Evolutionary conservation across 2,113 vertebrate genomes (phyloP), one percentile per base, ranked within the genome.

Genomic region (Pelmatolapia mariae): DNA sequence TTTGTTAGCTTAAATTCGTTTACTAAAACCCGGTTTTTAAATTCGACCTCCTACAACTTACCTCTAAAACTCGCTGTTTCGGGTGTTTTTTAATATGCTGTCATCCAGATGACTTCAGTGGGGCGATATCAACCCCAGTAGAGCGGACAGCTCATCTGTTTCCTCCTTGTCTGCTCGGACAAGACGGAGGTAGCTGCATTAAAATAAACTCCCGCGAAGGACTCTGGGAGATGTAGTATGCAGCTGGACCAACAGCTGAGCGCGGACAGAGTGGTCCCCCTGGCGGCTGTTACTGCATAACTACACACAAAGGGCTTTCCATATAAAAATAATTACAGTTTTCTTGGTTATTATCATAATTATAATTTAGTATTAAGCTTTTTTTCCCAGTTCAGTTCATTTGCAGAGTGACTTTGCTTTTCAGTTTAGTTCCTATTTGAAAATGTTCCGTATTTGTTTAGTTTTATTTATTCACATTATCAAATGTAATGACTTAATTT

Each of bases 221-320:
- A 88, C 56, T 86, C 50, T 93, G 92, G 92, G 92, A 89, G 7
- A 52, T 81, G 87, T 1, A 91, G 92, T 89, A 13, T 15, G 5
- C 2, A 13, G 29, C 15, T 10, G 54, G 12, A 54, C 3, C 7
- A 5, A 19, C 8, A 10, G 33, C 7, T 24, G 19, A 8, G 15
- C 15, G 22, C 3, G 5, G 59, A 6, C 7, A 16, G 19, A 9
- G 6, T 6, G 31, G 4, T 1, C 71, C 59, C 22, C 18, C 80
- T 86, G 53, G 26, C 9, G 73, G 31, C 43, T 40, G 12, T 24
- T 43, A 4, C 63, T 71, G 63, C 5, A 0, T 38, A 66, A 38
- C 33, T 24, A 40, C 63, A 71, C 36, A 71, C 38, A 43, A 71
- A 0, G 36, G 10, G 3, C 2, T 71, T 43, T 15, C 63, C 11